A percentile compares a stretch with the other conserved stretches of the same genome.
These are phyloP conservation scores for Sebastolobus alascanus DNA, from an alignment of 2,797 vertebrate genomes.

Conservation along the genomic window DNA sequence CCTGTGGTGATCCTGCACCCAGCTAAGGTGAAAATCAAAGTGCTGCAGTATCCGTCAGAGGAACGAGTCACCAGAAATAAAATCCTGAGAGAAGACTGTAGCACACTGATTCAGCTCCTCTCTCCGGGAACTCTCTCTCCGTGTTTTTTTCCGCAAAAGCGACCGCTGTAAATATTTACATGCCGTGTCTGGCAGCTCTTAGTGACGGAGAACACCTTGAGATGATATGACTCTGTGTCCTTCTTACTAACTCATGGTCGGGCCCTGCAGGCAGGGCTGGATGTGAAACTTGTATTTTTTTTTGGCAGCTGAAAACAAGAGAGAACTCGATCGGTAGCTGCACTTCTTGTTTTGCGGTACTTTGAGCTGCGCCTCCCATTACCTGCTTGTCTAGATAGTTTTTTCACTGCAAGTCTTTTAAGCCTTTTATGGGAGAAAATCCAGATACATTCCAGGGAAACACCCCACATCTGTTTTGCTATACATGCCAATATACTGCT, in stretches of 20 bases:
- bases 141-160: conserved; percentile 12
- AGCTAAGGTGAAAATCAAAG: conserved; percentile 6
- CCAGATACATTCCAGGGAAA: background rate
- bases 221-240: conserved; percentile 42
- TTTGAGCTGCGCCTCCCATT: background rate
- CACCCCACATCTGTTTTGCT: background rate
- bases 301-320: conserved; percentile 4
- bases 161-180: conserved; percentile 78
- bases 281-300: conserved; percentile 9
- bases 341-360: background rate
- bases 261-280: conserved; percentile 38
- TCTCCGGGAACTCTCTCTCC: conserved; percentile 10
- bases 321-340: background rate
- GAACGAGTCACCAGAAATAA: conserved; percentile 2
- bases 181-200: conserved; percentile 46
- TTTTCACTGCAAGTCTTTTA: conserved; percentile 26
- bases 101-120: background rate
- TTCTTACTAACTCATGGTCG: conserved; percentile 22
- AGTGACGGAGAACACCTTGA: conserved; percentile 53
- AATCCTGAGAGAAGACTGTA: background rate
- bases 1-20: background rate
- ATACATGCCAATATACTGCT: background rate
- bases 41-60: conserved; percentile 8
- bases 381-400: background rate
- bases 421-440: conserved; percentile 9